Evolutionary conservation across 2,113 vertebrate species (phyloP), one percentile per base, ranked within the genome.

Genomic region (Pelecanoides urinatrix): DNA sequence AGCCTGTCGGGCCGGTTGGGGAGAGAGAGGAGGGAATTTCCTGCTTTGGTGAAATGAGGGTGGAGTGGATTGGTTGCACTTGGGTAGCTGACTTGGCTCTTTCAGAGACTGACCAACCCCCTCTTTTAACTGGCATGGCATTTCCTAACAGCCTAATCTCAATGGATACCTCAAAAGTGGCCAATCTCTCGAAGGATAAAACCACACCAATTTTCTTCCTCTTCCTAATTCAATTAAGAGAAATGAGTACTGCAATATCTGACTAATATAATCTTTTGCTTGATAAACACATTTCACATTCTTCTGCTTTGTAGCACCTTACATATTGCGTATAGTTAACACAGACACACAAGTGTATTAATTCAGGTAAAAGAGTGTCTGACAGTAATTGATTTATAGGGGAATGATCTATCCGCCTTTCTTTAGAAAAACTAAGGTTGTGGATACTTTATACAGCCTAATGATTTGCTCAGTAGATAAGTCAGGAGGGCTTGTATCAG

Each of bases 401-500:
- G 92, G 77, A 81, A 65, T 38, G 70, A 81, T 78, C 92, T 74
- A 29, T 92, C 95, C 97, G 96, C 96, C 88, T 83, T 96, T 92
- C 79, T 76, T 59, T 80, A 93, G 95, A 63, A 97, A 97, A 97
- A 89, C 29, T 23, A 34, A 86, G 96, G 76, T 94, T 95, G 94
- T 92, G 93, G 94, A 93, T 97, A 96, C 97, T 97, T 97, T 86
- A 90, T 88, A 79, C 94, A 97, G 94, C 95, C 91, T 84, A 79
- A 74, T 67, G 94, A 96, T 71, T 95, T 94, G 96, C 95, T 96
- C 88, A 94, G 92, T 67, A 90, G 98, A 95, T 98, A 97, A 98
- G 98, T 98, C 96, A 61, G 97, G 91, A 82, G 97, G 98, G 98
- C 99, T 97, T 99, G 99, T 99, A 97, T 97, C 82, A 96, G 99